These are phyloP conservation scores for Vidua macroura DNA, from an alignment of 2,113 vertebrate species.

Conservation along the genomic window DNA sequence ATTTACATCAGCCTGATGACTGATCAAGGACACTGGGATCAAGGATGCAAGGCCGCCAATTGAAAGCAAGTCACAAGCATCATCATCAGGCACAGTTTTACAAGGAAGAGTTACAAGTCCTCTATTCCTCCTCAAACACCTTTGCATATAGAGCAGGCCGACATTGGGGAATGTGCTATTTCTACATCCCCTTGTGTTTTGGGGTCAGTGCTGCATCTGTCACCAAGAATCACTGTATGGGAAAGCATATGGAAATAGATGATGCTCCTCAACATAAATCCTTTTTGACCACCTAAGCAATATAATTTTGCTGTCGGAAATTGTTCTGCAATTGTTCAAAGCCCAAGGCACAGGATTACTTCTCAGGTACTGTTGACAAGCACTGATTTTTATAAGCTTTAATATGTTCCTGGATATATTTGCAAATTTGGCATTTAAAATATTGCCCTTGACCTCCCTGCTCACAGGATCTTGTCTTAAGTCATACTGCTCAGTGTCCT, in stretches of 20 bases:
- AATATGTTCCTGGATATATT: background rate
- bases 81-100: background rate
- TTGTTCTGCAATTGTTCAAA: background rate
- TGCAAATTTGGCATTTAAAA: background rate
- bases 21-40: background rate
- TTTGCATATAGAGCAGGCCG: background rate
- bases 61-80: background rate
- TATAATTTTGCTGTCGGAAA: background rate
- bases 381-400: background rate
- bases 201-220: background rate
- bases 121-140: background rate
- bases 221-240: background rate
- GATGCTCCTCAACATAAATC: background rate
- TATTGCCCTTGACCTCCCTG: background rate
- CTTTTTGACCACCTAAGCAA: background rate
- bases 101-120: background rate
- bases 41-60: background rate
- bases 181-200: background rate
- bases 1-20: background rate
- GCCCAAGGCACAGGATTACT: background rate
- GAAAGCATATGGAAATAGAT: background rate
- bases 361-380: background rate
- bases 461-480: background rate
- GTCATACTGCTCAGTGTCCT: background rate
- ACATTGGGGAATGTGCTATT: background rate